Evolutionary conservation across 2,888 invertebrate genomes (phyloP), one percentile per base, ranked within the genome.

Genomic region (Drosophila leonis): DNA sequence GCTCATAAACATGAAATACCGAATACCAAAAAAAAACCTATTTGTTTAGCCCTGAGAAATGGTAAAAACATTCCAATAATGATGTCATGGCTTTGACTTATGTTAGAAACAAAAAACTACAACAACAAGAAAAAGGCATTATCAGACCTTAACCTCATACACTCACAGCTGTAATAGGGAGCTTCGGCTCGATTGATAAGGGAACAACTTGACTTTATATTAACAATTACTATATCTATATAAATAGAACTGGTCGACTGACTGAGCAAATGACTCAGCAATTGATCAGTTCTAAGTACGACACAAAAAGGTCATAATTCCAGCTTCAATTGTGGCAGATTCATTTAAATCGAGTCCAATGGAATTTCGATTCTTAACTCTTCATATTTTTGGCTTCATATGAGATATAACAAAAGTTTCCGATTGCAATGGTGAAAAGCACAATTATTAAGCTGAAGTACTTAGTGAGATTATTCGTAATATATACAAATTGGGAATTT

Each of bases 1-100:
- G 35, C 60, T 59, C 80, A 77, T 63, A 75, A 75, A 63, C 63
- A 60, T 33, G 10, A 42, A 64, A 44, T 13, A 18, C 77, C 20
- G 33, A 52, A 52, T 10, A 13, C 49, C 29, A 31, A 33, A 24
- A 7, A 39, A 35, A 31, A 42, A 33, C 20, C 9, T 37, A 39
- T 39, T 52, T 37, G 27, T 5, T 29, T 35, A 24, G 27, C 37
- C 35, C 13, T n/a, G 42, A 37, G 12, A 41, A 51, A 48, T 49
- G 18, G 39, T 12, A 49, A 65, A 55, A 51, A 55, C 8, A 39
- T 33, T 24, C 4, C 13, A 18, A 54, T 24, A 55, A 51, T 64
- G 49, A 68, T 68, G 63, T 64, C 62, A 69, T 37, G 42, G 37
- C 7, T 42, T 39, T 63, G 20, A 63, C 67, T 49, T 46, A 57